Percentiles rank a stretch among this genome's conserved stretches.
Conservation (phyloP, 1,140 invertebrate genomes). For the Meloidogyne floridensis region DNA sequence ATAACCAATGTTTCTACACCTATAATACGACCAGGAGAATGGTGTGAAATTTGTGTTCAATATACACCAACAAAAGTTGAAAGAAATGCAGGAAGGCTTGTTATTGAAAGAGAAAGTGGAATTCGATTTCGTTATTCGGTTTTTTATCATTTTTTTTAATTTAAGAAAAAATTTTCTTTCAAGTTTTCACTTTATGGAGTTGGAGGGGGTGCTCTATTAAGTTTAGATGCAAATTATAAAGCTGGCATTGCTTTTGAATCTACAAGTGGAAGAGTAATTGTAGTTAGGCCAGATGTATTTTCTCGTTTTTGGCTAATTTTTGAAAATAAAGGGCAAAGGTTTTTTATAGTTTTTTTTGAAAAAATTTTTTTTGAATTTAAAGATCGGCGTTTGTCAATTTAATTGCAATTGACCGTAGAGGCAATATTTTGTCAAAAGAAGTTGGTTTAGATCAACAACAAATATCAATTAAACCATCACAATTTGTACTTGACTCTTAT, state of each 20-base stretch:
- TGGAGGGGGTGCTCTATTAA: constrained; percentile 5
- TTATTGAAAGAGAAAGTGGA: constrained; percentile 24
- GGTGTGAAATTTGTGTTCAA: constrained; percentile 28
- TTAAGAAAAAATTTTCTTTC: not conserved
- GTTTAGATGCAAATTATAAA: constrained; percentile 15
- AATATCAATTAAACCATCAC: constrained; percentile 14
- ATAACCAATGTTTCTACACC: constrained; percentile 24
- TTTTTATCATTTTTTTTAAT: not conserved
- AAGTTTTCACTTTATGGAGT: constrained; percentile 12
- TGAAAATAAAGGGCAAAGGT: constrained; percentile 32
- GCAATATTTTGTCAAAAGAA: constrained; percentile 1
- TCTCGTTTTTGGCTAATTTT: constrained; percentile 24
- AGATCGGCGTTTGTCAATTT: constrained; percentile 14
- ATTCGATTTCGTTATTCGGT: constrained; percentile 19
- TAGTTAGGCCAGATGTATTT: constrained; percentile 12
- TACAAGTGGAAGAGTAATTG: constrained; percentile 15
- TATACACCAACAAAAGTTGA: constrained; percentile 30
- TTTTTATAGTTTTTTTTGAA: not conserved
- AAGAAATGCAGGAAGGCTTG: constrained; percentile 19
- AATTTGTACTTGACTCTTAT: constrained; percentile 19
- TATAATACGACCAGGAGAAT: constrained; percentile 18
- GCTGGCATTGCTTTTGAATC: constrained; percentile 21
- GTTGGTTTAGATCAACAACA: constrained; percentile 14
- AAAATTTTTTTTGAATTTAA: not conserved
- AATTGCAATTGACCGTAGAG: constrained; percentile 21